Evolutionary conservation across 2,888 invertebrate genomes (phyloP), one percentile per base, ranked within the genome.

Genomic region (Morpho deidamia): DNA sequence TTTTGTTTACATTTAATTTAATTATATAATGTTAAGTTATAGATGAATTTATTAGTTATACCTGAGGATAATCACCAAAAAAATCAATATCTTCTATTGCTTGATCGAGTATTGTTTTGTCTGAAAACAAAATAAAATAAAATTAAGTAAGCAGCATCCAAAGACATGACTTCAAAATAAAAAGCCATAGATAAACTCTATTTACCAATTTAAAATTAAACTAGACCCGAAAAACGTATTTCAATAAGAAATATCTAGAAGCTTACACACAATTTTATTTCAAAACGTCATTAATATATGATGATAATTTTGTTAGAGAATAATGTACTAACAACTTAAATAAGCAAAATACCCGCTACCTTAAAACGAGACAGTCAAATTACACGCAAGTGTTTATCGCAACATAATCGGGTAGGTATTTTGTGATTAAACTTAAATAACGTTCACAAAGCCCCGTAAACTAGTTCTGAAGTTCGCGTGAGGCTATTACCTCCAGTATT

Each of bases 51-150:
- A 23, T 23, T 23, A 0, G 1, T 23, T 83, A 83, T 79, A 93
- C 93, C 74, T 91, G 76, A 0, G 85, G 85, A 70, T 91, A 91
- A 23, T 86, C 73, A 5, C 74, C 72, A 76, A 93, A 92, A 70
- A 94, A 94, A 41, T 84, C 80, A 8, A 91, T 83, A 63, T 94
- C 93, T 34, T 91, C 90, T 54, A 94, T 82, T 0, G 93, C 92
- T 74, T 93, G 92, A 55, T 91, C 91, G 62, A 95, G 78, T 61
- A 94, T 91, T 14, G 91, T 87, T 78, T 93, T 94, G 84, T 94
- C 94, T 95, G 88, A 44, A 91, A 91, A 62, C 44, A 35, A 50
- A 50, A 51, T 7, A 12, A 34, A 35, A 11, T 4, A n/a, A 43
- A 32, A 11, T 43, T 2, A 32, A 32, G 8, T 5, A 23, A 11